Evolutionary conservation across 2,797 vertebrate genomes (phyloP).

Genomic region (Eleutherodactylus coqui): DNA sequence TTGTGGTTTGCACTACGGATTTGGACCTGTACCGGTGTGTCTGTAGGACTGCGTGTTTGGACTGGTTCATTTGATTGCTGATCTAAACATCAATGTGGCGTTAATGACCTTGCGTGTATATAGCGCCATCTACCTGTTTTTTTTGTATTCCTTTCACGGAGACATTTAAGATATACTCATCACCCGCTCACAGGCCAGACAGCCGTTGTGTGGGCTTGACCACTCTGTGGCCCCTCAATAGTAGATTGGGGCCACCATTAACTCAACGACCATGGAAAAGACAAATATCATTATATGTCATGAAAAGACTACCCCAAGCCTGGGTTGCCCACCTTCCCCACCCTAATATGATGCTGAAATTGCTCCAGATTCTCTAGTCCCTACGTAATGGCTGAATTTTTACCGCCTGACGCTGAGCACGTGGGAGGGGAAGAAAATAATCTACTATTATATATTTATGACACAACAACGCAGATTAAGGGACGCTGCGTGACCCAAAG

Average conservation of each 20-base stretch:
- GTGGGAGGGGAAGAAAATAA: background rate
- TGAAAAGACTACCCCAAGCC: background rate
- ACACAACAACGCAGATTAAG: background rate
- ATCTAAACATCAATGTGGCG: constrained; percentile 22
- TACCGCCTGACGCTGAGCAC: no score
- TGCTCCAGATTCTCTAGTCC: background rate
- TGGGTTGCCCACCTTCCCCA: background rate
- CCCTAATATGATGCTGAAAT: background rate
- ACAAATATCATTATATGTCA: background rate
- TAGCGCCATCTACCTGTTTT: background rate
- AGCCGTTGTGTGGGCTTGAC: background rate
- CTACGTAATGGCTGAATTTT: background rate
- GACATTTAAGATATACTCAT: background rate
- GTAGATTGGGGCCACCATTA: background rate
- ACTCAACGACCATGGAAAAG: background rate
- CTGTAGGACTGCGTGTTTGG: constrained; percentile 8
- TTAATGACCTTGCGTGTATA: constrained; percentile 7
- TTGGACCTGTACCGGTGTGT: constrained; percentile 2
- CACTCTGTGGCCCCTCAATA: no score
- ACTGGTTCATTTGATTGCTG: background rate
- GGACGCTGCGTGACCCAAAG: background rate
- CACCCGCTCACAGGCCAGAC: background rate
- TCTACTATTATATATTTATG: background rate
- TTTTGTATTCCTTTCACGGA: background rate
- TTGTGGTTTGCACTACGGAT: constrained; percentile 63